Evolutionary conservation across 2,888 invertebrate genomes (phyloP).

Genomic region (Malthinus flaveolus): DNA sequence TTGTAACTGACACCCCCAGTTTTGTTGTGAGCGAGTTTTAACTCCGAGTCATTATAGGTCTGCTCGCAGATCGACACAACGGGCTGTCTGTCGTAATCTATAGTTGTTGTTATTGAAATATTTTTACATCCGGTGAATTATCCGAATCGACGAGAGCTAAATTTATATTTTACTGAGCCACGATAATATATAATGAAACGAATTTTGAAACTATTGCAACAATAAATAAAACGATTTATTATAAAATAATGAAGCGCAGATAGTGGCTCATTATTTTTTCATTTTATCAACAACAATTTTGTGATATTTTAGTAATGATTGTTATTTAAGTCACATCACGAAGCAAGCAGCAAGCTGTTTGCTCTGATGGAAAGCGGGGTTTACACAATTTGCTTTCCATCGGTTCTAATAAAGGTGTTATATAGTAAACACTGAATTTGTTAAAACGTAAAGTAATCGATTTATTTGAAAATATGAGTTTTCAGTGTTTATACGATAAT

Average conservation of each 20-base stretch:
- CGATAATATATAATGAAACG: constrained; percentile 22
- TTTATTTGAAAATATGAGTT: constrained; percentile 18
- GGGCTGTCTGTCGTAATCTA: constrained; percentile 50
- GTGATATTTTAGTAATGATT: constrained; percentile 63
- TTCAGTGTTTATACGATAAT: constrained; percentile 23
- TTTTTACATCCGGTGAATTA: constrained; percentile 53
- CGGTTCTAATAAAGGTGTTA: constrained; percentile 38
- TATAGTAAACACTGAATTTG: constrained; percentile 22
- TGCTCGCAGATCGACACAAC: constrained; percentile 43
- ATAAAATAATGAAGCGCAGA: constrained; percentile 46
- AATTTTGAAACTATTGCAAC: constrained; percentile 23
- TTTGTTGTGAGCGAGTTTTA: constrained; percentile 30
- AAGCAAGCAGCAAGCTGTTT: constrained; percentile 51
- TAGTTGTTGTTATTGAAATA: constrained; percentile 56
- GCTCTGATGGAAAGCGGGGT: constrained; percentile 44
- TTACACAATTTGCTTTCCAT: constrained; percentile 33
- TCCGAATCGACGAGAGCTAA: constrained; percentile 48
- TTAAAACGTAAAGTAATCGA: constrained; percentile 14
- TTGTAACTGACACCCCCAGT: constrained; percentile 33
- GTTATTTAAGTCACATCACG: constrained; percentile 61
- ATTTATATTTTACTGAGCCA: constrained; percentile 38
- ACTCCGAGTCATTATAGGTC: constrained; percentile 25
- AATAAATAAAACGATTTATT: constrained; percentile 36
- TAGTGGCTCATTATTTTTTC: constrained; percentile 58
- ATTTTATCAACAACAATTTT: constrained; percentile 60